Base-by-base conservation (phyloP, 2,888 invertebrate genomes). In the Chymomyza procnemis region DNA sequence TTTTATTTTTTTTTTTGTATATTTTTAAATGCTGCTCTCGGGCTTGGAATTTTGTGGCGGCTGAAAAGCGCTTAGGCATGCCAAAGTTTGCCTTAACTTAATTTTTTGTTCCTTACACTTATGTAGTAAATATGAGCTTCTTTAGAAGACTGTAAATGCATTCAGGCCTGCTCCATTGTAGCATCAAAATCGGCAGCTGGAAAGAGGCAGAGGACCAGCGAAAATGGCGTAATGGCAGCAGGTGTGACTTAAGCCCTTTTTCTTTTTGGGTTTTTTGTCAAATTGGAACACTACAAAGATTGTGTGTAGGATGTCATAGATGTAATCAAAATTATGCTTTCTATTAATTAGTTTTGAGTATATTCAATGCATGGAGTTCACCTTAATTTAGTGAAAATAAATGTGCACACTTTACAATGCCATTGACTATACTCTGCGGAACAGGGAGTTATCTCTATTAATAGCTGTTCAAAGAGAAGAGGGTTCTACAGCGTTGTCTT, bases 31-130 rank as follows among this genome's bases (percentile, higher is more conserved):
- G 34, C 34, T 41, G 34, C 34, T 41, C 12, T 41, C 76, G 73
- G 12, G 57, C 66, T 66, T 66, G 46, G 73, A 63, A 66, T 76
- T 76, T 66, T 66, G 62, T 60, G 58, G 69, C 66, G 58, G 69
- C 66, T 69, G 69, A 76, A 75, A 73, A 69, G 75, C 58, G 74
- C 75, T 73, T 69, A 63, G 74, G 64, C 59, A 66, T 67, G 56
- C 64, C 61, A 67, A 57, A 34, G 30, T 57, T 57, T 14, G 16
- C 12, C 14, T 55, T n/a, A 18, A 55, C 21, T 55, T 26, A 8
- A 21, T n/a, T 14, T 55, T 26, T 12, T 54, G 16, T n/a, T 54
- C 12, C 1, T 48, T n/a, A 16, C 48, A 48, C 48, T 16, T 52
- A 52, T 52, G 19, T 52, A 19, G 54, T 54, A n/a, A 55, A n/a